phyloP scores from a whole-genome alignment of 2,888 invertebrate species.

The Cephonodes hylas region DNA sequence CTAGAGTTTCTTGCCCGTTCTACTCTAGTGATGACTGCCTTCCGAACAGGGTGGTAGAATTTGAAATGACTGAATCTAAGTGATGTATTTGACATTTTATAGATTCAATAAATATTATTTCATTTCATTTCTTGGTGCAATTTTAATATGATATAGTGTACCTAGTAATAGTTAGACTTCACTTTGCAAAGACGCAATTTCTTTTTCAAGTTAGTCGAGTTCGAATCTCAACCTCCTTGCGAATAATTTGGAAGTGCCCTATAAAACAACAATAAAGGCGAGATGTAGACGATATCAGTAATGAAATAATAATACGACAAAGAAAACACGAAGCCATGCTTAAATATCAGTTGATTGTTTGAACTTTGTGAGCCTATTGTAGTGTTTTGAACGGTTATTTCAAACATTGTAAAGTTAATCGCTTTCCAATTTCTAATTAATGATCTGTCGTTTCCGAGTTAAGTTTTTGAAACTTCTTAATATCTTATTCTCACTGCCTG shows the following conservation, averaged over 20 bases:
- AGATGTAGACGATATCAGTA: constrained; percentile 1
- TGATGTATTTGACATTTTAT: too few species aligned
- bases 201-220: background rate
- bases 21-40: too few species aligned
- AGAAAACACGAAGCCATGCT: background rate
- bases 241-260: background rate
- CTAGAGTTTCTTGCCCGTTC: too few species aligned
- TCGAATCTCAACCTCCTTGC: background rate
- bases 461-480: too few species aligned
- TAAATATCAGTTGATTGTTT: constrained; percentile 1
- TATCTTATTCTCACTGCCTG: too few species aligned
- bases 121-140: too few species aligned
- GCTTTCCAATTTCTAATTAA: background rate
- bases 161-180: too few species aligned
- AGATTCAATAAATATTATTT: too few species aligned
- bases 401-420: background rate
- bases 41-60: too few species aligned
- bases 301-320: constrained; percentile 6
- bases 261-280: background rate
- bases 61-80: too few species aligned
- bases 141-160: too few species aligned
- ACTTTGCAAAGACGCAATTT: background rate
- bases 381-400: background rate
- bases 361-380: background rate
- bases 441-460: too few species aligned